Evolutionary conservation across 2,797 vertebrate genomes (phyloP).

Genomic region (Acrocephalus scirpaceus): DNA sequence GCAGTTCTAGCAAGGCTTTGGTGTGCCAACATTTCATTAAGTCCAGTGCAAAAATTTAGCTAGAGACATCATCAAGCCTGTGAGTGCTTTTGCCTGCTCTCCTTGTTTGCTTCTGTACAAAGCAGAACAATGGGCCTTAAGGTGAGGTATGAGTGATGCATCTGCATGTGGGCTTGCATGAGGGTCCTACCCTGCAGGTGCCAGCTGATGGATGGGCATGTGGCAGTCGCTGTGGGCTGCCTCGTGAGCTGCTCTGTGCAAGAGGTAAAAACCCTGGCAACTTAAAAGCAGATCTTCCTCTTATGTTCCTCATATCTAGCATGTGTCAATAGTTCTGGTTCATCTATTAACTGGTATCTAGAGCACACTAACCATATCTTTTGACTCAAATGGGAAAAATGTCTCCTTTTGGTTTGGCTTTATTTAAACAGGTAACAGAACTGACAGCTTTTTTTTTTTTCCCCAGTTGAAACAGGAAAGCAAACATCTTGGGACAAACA

Average conservation of each 20-base stretch:
- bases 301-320: neutral
- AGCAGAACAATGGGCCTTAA: neutral
- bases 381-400: neutral
- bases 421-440: neutral
- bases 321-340: neutral
- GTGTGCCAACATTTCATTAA: neutral
- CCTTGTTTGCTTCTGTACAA: neutral
- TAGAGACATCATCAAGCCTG: neutral
- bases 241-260: neutral
- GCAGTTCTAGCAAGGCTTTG: neutral
- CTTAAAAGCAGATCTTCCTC: neutral
- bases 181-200: neutral
- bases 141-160: neutral
- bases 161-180: neutral
- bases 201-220: neutral
- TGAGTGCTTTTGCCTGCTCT: neutral
- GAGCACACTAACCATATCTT: neutral
- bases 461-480: neutral
- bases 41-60: neutral
- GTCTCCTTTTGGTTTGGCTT: neutral
- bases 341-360: neutral
- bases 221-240: neutral
- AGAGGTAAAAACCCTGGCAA: neutral
- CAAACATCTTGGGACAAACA: neutral
- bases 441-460: neutral